Evolutionary conservation across 2,113 vertebrate genomes (phyloP).

Genomic region (Lepidothrix coronata): DNA sequence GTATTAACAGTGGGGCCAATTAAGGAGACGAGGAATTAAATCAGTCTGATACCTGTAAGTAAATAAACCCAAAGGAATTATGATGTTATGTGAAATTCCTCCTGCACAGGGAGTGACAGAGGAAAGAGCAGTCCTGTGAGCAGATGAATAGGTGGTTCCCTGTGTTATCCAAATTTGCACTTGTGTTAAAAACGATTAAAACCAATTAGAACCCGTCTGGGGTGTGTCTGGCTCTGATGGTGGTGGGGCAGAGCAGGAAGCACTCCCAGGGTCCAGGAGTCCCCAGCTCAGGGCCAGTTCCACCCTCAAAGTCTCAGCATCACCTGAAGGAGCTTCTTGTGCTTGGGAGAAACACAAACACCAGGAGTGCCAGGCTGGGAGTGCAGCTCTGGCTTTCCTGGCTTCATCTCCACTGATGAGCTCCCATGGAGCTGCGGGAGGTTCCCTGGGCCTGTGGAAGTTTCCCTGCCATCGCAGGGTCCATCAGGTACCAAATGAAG

Average conservation of each 20-base stretch:
- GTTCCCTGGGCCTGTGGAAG: not conserved
- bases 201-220: not conserved
- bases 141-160: not conserved
- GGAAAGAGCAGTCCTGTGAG: not conserved
- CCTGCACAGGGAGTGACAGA: not conserved
- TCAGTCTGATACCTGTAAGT: not conserved
- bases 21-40: not conserved
- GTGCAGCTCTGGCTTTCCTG: not conserved
- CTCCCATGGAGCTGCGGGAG: not conserved
- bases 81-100: not conserved
- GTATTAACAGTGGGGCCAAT: not conserved
- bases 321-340: not conserved
- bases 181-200: not conserved
- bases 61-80: not conserved
- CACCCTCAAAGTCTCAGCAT: not conserved
- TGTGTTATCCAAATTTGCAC: not conserved
- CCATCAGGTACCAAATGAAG: rapidly evolving
- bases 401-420: not conserved
- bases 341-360: not conserved
- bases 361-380: not conserved
- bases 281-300: no score
- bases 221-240: no score
- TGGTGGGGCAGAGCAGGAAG: not conserved
- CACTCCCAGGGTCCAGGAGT: not conserved
- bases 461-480: rapidly evolving